Percentiles rank a stretch among this genome's conserved stretches.
phyloP scores from a whole-genome alignment of 2,113 vertebrate species.

The Eudyptes chrysolophus region DNA sequence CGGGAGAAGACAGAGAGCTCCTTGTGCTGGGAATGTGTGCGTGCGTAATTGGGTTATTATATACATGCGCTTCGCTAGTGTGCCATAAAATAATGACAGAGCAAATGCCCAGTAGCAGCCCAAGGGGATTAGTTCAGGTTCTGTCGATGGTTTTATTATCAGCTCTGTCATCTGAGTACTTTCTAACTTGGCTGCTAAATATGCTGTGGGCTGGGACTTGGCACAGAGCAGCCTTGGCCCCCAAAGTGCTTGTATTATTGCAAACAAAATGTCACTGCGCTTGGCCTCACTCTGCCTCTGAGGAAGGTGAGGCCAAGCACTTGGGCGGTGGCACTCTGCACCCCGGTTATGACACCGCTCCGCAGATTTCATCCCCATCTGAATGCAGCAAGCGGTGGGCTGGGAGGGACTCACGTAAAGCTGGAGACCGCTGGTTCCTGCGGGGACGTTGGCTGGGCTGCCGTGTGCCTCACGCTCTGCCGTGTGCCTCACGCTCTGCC shows the following conservation, averaged over 20 bases:
- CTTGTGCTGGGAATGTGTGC: background rate
- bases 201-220: slow-evolving; percentile 38
- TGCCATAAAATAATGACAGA: background rate
- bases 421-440: background rate
- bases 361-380: rapidly evolving
- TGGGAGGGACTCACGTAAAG: background rate
- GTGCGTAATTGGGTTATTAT: background rate
- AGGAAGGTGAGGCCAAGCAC: background rate
- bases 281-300: background rate
- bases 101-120: slow-evolving; percentile 22
- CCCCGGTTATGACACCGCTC: background rate
- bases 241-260: background rate
- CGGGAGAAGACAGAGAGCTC: background rate
- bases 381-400: background rate
- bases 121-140: slow-evolving; percentile 48
- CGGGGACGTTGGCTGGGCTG: rapidly evolving
- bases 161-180: slow-evolving; percentile 57
- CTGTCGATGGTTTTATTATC: slow-evolving; percentile 49
- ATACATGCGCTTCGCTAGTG: background rate
- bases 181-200: slow-evolving; percentile 61
- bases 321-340: background rate
- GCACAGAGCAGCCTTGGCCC: slow-evolving; percentile 3
- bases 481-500: rapidly evolving
- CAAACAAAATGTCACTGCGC: background rate
- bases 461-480: background rate